Base-by-base conservation (phyloP, 2,113 vertebrate species). In the Spea multiplicata region DNA sequence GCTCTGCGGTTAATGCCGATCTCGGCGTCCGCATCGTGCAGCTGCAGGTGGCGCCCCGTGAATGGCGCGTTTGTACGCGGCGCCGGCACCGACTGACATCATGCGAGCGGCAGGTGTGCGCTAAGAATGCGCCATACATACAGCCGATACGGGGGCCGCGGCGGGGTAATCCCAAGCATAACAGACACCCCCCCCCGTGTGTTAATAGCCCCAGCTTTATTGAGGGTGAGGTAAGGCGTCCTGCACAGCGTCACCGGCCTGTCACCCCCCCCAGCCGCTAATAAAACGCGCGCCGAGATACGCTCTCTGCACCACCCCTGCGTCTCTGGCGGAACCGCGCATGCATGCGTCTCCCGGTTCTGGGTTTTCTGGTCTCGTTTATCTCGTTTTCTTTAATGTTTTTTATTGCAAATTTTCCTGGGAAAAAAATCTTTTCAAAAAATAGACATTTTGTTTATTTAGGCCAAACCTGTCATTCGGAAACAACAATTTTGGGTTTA, bases 1-100 rank as follows among this genome's bases (percentile, higher is more conserved):
- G 30, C 1, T 55, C 53, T 52, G 49, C 12, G 49, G 69, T 30
- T 4, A 5, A n/a, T 53, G 4, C 8, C 5, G 46, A 47, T 49
- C 67, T 69, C 52, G 12, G 6, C 5, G 30, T 5, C 71, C 30
- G 61, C 5, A 1, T 30, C n/a, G 6, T 5, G 3, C 12, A 49
- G 74, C 52, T 69, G 52, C 74, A 76, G 74, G 74, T 76, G 74
- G 65, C 7, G 69, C 9, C 1, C 45, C 30, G 50, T 76, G 75
- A 76, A 76, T 76, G 45, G 75, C 5, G 75, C 8, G 44, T 61
- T 61, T 76, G 75, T 76, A 9, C 45, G 50, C 50, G 8, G 62
- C 62, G 66, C 73, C 66, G 47, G 64, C n/a, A n/a, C n/a, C n/a
- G n/a, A n/a, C 44, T 76, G 74, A 76, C 16, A 66, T 70, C 75